A percentile compares a stretch with the other conserved stretches of the same genome.
These are phyloP conservation scores for Zygogramma bicolorata DNA, from an alignment of 2,888 invertebrate genomes.

Conservation along the genomic window DNA sequence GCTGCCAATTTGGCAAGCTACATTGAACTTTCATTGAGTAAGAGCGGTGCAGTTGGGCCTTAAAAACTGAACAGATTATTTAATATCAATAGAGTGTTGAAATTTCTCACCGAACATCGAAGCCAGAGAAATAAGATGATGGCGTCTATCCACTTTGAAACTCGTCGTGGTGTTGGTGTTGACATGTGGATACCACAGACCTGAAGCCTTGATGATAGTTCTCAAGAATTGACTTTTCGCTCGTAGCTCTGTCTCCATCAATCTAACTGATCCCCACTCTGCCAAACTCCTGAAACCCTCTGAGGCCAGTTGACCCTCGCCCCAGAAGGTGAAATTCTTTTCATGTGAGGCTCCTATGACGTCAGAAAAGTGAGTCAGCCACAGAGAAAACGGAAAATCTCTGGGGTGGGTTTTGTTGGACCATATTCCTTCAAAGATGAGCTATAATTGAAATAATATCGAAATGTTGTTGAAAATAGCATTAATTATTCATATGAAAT, in stretches of 20 bases:
- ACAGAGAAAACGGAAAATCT: slow-evolving; percentile 91
- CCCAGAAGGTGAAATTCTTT: slow-evolving; percentile 91
- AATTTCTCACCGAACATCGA: slow-evolving; percentile 82
- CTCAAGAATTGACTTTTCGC: slow-evolving; percentile 81
- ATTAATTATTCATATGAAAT: too few relatives aligned
- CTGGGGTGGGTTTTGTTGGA: slow-evolving; percentile 95
- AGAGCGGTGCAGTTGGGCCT: too few relatives aligned
- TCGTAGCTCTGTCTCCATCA: slow-evolving; percentile 90
- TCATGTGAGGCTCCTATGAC: slow-evolving; percentile 95
- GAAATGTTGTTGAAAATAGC: not conserved
- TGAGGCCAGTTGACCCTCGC: slow-evolving; percentile 86
- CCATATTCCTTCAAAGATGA: slow-evolving; percentile 94
- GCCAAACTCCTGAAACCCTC: slow-evolving; percentile 88
- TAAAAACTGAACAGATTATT: too few relatives aligned
- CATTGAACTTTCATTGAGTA: too few relatives aligned
- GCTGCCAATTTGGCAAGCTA: too few relatives aligned
- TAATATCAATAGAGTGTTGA: too few relatives aligned
- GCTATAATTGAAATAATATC: slow-evolving; percentile 64
- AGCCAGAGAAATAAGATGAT: slow-evolving; percentile 88
- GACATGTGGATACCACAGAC: slow-evolving; percentile 90
- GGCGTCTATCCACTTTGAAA: slow-evolving; percentile 86
- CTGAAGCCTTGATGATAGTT: slow-evolving; percentile 90
- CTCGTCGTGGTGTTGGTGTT: slow-evolving; percentile 85
- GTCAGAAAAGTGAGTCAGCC: slow-evolving; percentile 97
- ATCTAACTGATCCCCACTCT: slow-evolving; percentile 90